Base-by-base conservation (phyloP, 1,140 invertebrate genomes). In the Macrocentrus cingulum region DNA sequence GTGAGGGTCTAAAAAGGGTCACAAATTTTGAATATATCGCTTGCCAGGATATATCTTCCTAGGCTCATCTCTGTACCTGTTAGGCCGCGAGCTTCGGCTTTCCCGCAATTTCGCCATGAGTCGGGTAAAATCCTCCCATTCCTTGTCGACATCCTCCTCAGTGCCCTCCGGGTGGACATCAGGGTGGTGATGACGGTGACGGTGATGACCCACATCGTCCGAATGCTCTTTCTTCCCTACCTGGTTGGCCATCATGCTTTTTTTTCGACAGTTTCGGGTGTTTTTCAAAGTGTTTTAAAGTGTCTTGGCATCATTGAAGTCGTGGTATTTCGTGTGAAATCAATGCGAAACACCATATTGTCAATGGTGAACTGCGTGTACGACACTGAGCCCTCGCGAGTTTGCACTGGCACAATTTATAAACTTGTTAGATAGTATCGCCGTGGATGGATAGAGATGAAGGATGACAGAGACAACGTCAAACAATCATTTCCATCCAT, bases 121-220 rank as follows among this genome's bases (percentile, higher is more conserved):
- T 62, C 82, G 83, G 46, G 79, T 81, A 59, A 84, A 85, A 66
- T 82, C 81, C 59, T 82, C 81, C 80, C 82, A 84, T 73, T 85
- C 83, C 70, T 80, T 80, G 61, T 81, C 82, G 20, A 81, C 79
- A 50, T 83, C 78, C 23, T 80, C 81, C 55, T 79, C 76, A 55
- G 69, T 77, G 11, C 73, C 78, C 54, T 80, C 78, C 22, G 76
- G 76, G 63, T 78, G 66, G 6, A 66, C 60, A 41, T 72, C 68
- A 6, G 13, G 19, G 68, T 70, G 20, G 74, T 56, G 54, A 56
- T 56, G 54, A 2, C 54, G 48, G 36, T 58, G 39, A n/a, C 34
- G 34, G 36, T 58, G 56, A 22, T 58, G 64, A 63, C 13, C 13
- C 7, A 65, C 81, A 60, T 79, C 82, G 63, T 80, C 83, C 57